These are phyloP conservation scores for Tholera decimalis DNA, from an alignment of 2,888 invertebrate species.

Conservation along the genomic window DNA sequence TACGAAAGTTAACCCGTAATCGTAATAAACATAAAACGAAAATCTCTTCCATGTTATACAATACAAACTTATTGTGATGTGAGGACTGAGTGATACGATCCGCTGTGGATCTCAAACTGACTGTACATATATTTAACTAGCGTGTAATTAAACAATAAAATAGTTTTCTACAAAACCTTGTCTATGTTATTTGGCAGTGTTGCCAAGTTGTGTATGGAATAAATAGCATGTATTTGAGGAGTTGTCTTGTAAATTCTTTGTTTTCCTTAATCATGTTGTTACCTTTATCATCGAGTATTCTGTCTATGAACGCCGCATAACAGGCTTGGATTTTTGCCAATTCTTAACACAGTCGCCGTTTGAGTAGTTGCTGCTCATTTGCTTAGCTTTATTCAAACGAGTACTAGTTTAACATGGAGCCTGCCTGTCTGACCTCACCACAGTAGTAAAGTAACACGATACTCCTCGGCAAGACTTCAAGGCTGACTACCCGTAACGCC, in stretches of 20 bases:
- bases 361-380: no score
- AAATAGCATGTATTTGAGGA: slow-evolving; percentile 6
- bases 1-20: slow-evolving; percentile 1
- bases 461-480: no score
- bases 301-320: not conserved
- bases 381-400: no score
- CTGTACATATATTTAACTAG: slow-evolving; percentile 65
- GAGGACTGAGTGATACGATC: slow-evolving; percentile 54
- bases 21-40: slow-evolving; percentile 6
- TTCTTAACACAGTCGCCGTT: no score
- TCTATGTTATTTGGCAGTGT: slow-evolving; percentile 37
- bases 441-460: no score
- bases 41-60: slow-evolving; percentile 17
- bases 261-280: not conserved
- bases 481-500: no score
- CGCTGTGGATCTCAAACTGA: slow-evolving; percentile 60
- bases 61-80: slow-evolving; percentile 32
- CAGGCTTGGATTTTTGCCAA: no score
- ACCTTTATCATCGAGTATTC: not conserved
- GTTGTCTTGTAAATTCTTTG: slow-evolving; percentile 18
- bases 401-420: no score
- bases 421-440: no score
- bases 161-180: slow-evolving; percentile 45
- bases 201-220: slow-evolving; percentile 12
- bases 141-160: slow-evolving; percentile 38